Evolutionary conservation across 2,888 invertebrate genomes (phyloP).

Genomic region (Pterostichus niger): DNA sequence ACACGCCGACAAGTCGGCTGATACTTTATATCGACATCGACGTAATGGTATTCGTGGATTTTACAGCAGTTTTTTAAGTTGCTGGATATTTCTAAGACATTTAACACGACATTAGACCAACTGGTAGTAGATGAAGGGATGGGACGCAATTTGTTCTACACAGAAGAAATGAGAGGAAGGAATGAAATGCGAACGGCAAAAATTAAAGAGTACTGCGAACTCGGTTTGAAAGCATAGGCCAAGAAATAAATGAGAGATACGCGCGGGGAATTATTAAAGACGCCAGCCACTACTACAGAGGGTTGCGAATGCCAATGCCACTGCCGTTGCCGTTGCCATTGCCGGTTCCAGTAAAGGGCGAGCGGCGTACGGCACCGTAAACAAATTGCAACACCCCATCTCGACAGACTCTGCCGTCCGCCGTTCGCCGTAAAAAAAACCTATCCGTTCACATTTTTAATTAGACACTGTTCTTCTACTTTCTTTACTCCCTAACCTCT

Average conservation of each 20-base stretch:
- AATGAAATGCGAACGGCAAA: slow-evolving; percentile 73
- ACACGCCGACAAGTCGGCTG: slow-evolving; percentile 33
- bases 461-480: slow-evolving; percentile 60
- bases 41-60: slow-evolving; percentile 64
- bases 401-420: not conserved
- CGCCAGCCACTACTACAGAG: slow-evolving; percentile 14
- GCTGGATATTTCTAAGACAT: slow-evolving; percentile 74
- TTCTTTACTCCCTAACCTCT: slow-evolving; percentile 37
- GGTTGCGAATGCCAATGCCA: slow-evolving; percentile 16
- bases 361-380: slow-evolving; percentile 36
- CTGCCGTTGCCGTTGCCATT: not conserved
- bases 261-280: slow-evolving; percentile 71
- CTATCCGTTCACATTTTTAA: slow-evolving; percentile 63
- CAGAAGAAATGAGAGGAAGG: slow-evolving; percentile 72
- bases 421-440: slow-evolving; percentile 56
- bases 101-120: slow-evolving; percentile 71
- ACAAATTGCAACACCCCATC: slow-evolving; percentile 65
- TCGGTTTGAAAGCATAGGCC: slow-evolving; percentile 73
- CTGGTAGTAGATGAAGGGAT: slow-evolving; percentile 67
- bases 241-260: slow-evolving; percentile 73
- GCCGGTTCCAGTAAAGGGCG: not conserved
- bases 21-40: slow-evolving; percentile 40
- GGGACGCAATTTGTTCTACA: slow-evolving; percentile 73
- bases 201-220: slow-evolving; percentile 72
- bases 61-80: slow-evolving; percentile 71